Base-by-base conservation (phyloP, 2,113 vertebrate genomes). In the Pteruthius melanotis region DNA sequence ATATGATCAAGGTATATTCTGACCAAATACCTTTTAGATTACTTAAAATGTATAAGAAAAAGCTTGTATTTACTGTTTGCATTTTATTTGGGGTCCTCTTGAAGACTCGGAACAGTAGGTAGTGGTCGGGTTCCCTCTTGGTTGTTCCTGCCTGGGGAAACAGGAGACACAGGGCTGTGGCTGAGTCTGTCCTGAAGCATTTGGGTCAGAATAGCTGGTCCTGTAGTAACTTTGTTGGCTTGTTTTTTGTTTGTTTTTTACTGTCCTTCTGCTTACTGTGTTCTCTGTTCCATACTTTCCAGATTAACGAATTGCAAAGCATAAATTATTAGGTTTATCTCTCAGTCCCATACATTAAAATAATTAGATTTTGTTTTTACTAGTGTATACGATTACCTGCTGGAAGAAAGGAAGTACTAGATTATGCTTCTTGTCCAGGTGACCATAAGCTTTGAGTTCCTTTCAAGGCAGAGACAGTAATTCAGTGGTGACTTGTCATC, bases 1-100 rank as follows among this genome's bases (percentile, higher is more conserved):
- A 7, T 98, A 97, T n/a, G 66, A 89, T 52, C 97, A 98, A 98
- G 98, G 98, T 98, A 97, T 33, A 15, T 24, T 83, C 70, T 89
- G 35, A 56, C 39, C 65, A 39, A 83, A 33, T 60, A 42, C 44
- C 13, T 66, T 70, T 12, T 50, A 19, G 24, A 35, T 76, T 65
- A 83, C 19, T 60, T 75, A 56, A 80, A 40, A 26, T 0, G 10
- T 5, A 10, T 54, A 49, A 63, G 49, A 69, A 74, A 44, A 4
- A 54, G 10, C 21, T 89, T 20, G 6, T 42, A 81, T 86, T 76
- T 76, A 35, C 39, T 52, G 7, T 59, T 79, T 52, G 35, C 7
- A 15, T 90, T 85, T 74, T 85, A 80, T 70, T 61, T 89, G 53
- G 22, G 27, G 15, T 91, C 21, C 5, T 69, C 50, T 42, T 61